Percentiles rank a stretch among this genome's conserved stretches.
Conservation (phyloP, 2,888 invertebrate genomes). For the Lamellibrachia columna region DNA sequence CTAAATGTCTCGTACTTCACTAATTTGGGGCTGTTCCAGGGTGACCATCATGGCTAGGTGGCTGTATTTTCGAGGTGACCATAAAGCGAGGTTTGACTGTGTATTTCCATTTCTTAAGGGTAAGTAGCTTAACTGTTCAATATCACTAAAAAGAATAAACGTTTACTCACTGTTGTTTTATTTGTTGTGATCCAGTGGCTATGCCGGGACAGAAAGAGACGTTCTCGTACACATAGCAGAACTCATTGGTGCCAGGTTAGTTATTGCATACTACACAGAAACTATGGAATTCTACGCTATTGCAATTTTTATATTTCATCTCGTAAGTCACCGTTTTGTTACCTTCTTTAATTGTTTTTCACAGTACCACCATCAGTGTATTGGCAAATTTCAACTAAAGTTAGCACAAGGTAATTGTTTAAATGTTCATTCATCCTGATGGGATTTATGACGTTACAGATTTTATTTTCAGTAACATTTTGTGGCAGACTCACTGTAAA, state of each 20-base stretch:
- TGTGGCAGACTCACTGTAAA: background rate
- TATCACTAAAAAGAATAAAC: background rate
- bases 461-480: background rate
- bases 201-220: slow-evolving; percentile 77
- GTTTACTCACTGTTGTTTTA: background rate
- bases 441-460: background rate
- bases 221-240: slow-evolving; percentile 78
- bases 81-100: no score
- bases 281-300: background rate
- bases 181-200: slow-evolving; percentile 68
- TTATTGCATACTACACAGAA: background rate
- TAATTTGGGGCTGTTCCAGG: no score
- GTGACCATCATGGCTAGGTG: no score
- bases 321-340: background rate
- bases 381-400: background rate
- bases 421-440: background rate
- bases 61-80: no score
- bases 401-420: background rate
- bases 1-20: no score
- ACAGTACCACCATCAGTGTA: background rate
- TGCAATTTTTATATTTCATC: background rate
- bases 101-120: no score
- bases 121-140: background rate
- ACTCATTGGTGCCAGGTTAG: slow-evolving; percentile 40
- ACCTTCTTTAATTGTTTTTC: background rate